Conservation (phyloP, 2,113 vertebrate species). For the Okapia johnstoni region DNA sequence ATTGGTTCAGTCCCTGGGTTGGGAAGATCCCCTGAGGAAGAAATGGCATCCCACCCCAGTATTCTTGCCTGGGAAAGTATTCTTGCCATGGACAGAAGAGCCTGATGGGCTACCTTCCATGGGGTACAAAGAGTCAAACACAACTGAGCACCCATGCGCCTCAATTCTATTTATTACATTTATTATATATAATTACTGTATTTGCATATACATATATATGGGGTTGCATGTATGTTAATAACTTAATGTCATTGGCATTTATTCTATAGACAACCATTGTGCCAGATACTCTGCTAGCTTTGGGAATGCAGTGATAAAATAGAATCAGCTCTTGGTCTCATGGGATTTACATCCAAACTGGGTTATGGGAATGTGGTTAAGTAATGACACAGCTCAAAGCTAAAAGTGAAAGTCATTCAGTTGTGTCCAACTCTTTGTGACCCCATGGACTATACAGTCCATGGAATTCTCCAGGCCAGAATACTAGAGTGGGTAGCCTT, state of each 20-base stretch:
- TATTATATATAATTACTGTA: not conserved
- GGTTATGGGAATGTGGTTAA: not conserved
- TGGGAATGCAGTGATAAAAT: not conserved
- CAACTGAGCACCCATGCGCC: not conserved
- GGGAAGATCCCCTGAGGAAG: not conserved
- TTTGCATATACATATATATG: not conserved
- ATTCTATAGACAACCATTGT: not conserved
- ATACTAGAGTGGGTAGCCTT: not conserved
- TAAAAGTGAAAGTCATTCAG: not conserved
- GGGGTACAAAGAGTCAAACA: not conserved
- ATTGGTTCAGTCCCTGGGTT: not conserved
- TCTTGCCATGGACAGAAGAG: not conserved
- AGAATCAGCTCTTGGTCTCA: not conserved
- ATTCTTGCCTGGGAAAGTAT: not conserved
- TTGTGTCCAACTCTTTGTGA: not conserved
- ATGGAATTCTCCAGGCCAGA: not conserved
- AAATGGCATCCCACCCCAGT: not conserved
- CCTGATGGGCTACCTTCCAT: not conserved
- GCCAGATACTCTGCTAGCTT: not conserved
- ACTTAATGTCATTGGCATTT: not conserved
- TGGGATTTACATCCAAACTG: not conserved
- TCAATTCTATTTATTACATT: not conserved
- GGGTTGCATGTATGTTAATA: not conserved
- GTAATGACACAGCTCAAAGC: not conserved
- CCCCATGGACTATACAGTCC: not conserved